Base-by-base conservation (phyloP, 2,797 vertebrate species). In the Premnoplex brunnescens region DNA sequence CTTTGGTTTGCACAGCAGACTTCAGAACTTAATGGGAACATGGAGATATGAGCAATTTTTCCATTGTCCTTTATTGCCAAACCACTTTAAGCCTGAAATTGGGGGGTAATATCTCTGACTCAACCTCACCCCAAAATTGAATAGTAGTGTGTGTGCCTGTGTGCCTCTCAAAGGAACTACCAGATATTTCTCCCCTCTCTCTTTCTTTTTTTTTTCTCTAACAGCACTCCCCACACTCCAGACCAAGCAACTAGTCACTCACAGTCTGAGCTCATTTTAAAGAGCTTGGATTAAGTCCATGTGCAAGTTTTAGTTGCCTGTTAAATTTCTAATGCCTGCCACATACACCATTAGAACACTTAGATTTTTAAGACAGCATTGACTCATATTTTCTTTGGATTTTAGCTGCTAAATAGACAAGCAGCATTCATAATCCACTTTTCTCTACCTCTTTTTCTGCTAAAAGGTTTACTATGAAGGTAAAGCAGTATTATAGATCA, bases 1-100 rank as follows among this genome's bases (percentile, higher is more conserved):
- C 93, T 94, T 95, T 96, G 97, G 97, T 97, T 97, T 97, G 96
- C 96, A 93, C 82, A 84, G 90, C 94, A 92, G 95, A 93, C 86
- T 96, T 91, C 86, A 95, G 90, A 94, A 88, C 94, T 95, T 94
- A 95, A 95, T 84, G 91, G 86, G 91, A 96, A 96, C 30, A 43
- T 56, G 85, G 90, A 89, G 95, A 96, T 95, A 93, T 6, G 87
- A 97, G 89, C 90, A 79, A 81, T 91, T 96, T 97, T 97, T 97
- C 96, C 96, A 88, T 94, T 89, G 91, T 94, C 91, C 55, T 91
- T 94, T 90, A 88, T 89, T 96, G 95, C 97, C 96, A 96, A 97
- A 96, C 97, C 97, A 79, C 93, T 96, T 67, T 89, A 76, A 91
- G 80, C 91, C 88, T 91, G 76, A 97, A 96, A 97, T 96, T 97